phyloP scores from a whole-genome alignment of 1,140 invertebrate species.

The Drosophila cardini region DNA sequence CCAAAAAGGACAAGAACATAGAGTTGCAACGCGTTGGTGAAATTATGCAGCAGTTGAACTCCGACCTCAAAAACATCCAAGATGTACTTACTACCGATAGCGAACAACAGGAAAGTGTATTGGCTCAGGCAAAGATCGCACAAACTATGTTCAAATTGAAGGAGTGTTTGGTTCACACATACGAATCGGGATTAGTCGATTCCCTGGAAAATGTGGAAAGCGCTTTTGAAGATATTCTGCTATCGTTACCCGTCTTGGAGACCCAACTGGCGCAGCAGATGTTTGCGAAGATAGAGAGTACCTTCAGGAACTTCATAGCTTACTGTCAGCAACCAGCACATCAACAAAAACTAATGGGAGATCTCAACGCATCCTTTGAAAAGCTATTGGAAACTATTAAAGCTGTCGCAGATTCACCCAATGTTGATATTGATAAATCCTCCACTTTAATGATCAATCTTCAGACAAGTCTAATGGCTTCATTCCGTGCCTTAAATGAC shows the following conservation, averaged over 20 bases:
- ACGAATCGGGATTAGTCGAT: slow-evolving; percentile 75
- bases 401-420: slow-evolving; percentile 47
- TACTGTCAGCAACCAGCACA: slow-evolving; percentile 16
- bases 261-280: slow-evolving; percentile 75
- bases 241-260: slow-evolving; percentile 70
- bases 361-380: slow-evolving; percentile 46
- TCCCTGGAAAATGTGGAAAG: slow-evolving; percentile 76
- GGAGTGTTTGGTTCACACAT: slow-evolving; percentile 81
- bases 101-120: slow-evolving; percentile 59
- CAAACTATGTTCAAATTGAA: slow-evolving; percentile 79
- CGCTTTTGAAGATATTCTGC: slow-evolving; percentile 78
- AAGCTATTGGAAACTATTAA: slow-evolving; percentile 50
- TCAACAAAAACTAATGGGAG: slow-evolving; percentile 28
- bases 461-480: slow-evolving; percentile 72
- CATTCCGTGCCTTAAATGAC: slow-evolving; percentile 73
- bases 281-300: slow-evolving; percentile 65
- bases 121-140: slow-evolving; percentile 69
- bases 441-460: slow-evolving; percentile 64
- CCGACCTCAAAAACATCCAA: slow-evolving; percentile 69
- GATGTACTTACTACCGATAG: slow-evolving; percentile 46
- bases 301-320: slow-evolving; percentile 44
- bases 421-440: slow-evolving; percentile 72
- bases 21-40: slow-evolving; percentile 63
- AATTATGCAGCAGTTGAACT: slow-evolving; percentile 73
- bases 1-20: slow-evolving; percentile 40